Conservation (phyloP, 2,888 invertebrate genomes). For the Pyralis farinalis region DNA sequence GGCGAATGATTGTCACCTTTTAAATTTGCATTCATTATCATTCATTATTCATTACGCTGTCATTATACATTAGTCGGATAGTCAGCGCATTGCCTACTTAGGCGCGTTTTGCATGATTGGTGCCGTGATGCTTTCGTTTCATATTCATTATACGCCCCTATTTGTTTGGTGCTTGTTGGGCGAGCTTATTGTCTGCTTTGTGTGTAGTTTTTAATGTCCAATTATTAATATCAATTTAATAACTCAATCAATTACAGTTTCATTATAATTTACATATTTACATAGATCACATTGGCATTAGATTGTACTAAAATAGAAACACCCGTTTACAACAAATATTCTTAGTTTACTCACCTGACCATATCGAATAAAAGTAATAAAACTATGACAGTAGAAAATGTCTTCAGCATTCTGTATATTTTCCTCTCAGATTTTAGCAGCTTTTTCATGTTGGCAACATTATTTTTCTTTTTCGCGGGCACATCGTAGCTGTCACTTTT, state of each 20-base stretch:
- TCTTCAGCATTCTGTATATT: conserved; percentile 64
- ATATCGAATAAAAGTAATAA: conserved; percentile 60
- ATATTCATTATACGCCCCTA: conserved; percentile 46
- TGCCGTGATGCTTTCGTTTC: conserved; percentile 51
- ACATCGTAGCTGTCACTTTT: conserved; percentile 61
- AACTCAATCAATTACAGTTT: too few species aligned
- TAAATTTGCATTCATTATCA: conserved; percentile 75
- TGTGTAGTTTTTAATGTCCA: not conserved
- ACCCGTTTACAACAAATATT: too few species aligned
- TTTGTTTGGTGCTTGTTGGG: conserved; percentile 26
- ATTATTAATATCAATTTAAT: not conserved
- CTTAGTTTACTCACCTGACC: conserved; percentile 47
- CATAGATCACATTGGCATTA: too few species aligned
- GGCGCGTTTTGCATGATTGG: conserved; percentile 60
- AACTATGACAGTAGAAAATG: conserved; percentile 53
- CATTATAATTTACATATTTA: too few species aligned
- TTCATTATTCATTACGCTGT: conserved; percentile 29
- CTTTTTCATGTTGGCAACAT: conserved; percentile 75
- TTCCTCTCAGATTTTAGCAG: conserved; percentile 39
- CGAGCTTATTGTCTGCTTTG: not conserved
- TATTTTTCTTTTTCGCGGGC: conserved; percentile 55
- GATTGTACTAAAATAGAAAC: too few species aligned
- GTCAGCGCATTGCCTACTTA: conserved; percentile 36
- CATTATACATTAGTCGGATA: conserved; percentile 31
- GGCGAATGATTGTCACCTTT: conserved; percentile 74